Base-by-base conservation (phyloP, 2,113 vertebrate genomes). In the Sinocyclocheilus anophthalmus region DNA sequence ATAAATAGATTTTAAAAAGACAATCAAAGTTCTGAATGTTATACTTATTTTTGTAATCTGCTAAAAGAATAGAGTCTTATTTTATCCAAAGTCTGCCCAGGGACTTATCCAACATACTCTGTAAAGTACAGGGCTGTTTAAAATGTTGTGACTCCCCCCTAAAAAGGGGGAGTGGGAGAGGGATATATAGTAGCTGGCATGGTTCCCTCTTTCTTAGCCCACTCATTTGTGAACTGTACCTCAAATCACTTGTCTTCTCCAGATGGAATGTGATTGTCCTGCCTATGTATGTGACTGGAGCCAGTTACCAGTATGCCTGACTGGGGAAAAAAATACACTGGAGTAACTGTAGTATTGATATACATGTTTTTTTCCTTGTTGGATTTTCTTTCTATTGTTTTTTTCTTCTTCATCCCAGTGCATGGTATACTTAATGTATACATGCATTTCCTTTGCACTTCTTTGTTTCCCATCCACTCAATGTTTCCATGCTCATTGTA, bases 1-100 rank as follows among this genome's bases (percentile, higher is more conserved):
- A 96, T 95, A 96, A 96, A 97, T 96, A 97, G 96, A 96, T 93
- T 95, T 95, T 96, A 95, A 96, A 93, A 94, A 95, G 97, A 99
- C 97, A 99, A 98, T 98, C 98, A 96, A 96, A 97, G 96, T 95
- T 97, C 97, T 96, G 96, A 96, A 98, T 97, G 98, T 97, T 96
- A 95, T 95, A 97, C 96, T 97, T 99, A 97, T 98, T 95, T 99
- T 98, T 98, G 96, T 99, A 98, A 93, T 89, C 93, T 94, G 96
- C 96, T 95, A 95, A 96, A 48, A 96, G 96, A 95, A 96, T 95
- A 97, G 96, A 97, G 96, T 97, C 97, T 97, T 98, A 96, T 94
- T 96, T 95, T 93, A 91, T 88, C 86, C 86, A 63, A 79, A 92
- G 95, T 94, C 96, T 96, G 95, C 95, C 95, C 94, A 94, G 96